Base-by-base conservation (phyloP, 2,888 invertebrate species). In the Hirtodrosophila confusa region DNA sequence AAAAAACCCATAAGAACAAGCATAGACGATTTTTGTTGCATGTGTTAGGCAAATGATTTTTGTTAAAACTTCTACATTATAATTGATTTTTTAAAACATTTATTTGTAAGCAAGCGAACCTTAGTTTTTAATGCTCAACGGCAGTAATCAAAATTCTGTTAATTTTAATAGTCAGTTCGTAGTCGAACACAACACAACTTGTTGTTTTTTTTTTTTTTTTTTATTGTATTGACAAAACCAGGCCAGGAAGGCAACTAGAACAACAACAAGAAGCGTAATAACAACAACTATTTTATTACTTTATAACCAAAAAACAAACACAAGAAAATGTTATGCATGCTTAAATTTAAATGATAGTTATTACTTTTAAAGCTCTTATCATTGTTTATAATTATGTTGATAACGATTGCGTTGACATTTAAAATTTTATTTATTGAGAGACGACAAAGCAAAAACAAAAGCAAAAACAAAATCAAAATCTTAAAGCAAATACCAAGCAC, bases 21-120 rank as follows among this genome's bases (percentile, higher is more conserved):
- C 41, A 65, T 66, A 49, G 75, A 78, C 83, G 60, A 73, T 77
- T 77, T 72, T 85, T 80, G 68, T 84, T 82, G 69, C 61, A 65
- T 65, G 27, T 27, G 27, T 27, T 27, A 27, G 27, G 6, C 31
- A 31, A 31, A 31, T 31, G 31, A 31, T 31, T 31, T 7, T 31
- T 31, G 33, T 53, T 53, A 36, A 33, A 33, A 33, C 40, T 49
- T 62, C 31, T 39, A 44, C 24, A 48, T 48, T 45, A 40, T 10
- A 53, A 29, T 35, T 47, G 40, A 55, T 58, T n/a, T 49, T 31
- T 39, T n/a, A 43, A n/a, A 36, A 35, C 11, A 31, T 44, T 44
- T 37, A 49, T 51, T 40, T 12, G 41, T 67, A 62, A 54, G 68
- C 48, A 53, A 58, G 9, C 43, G 41, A 69, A 58, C 33, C 58